Base-by-base conservation (phyloP, 2,113 vertebrate genomes). In the Aplodontia rufa region DNA sequence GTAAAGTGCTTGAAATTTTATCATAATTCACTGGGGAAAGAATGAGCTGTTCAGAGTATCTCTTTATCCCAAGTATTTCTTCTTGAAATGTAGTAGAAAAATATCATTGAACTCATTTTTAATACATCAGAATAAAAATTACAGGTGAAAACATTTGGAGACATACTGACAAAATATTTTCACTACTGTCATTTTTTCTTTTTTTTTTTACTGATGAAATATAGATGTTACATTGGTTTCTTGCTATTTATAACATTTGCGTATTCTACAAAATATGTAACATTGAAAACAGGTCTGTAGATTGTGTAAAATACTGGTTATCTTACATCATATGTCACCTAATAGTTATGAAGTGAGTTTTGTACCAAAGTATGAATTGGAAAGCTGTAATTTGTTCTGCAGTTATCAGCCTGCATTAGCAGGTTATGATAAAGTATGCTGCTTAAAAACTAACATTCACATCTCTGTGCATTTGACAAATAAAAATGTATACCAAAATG, bases 331-430 rank as follows among this genome's bases (percentile, higher is more conserved):
- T 74, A 91, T 98, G 98, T 98, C 98, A 98, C 95, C 62, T 98
- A 94, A 96, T 98, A 97, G 98, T 98, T 98, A 97, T 94, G 94
- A 97, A 98, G 97, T 88, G 96, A 96, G 96, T 97, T 98, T 95
- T 97, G 96, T 95, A 97, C 97, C 94, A 90, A 96, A 98, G 98
- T 97, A 96, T 60, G 98, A 97, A 98, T 86, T 86, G 97, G 97
- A 97, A 97, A 98, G 96, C 97, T 98, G 97, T 97, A 92, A 97
- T 98, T 98, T 98, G 98, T 98, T 93, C 94, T 97, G 94, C 87
- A 95, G 98, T 98, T 98, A 98, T 99, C 98, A 97, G 97, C 98
- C 88, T 97, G 97, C 96, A 91, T 98, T 98, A 98, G 95, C 81
- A 95, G 20, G 80, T 69, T 96, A 86, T 98, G 98, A 98, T 98